Conservation (phyloP, 2,888 invertebrate genomes). For the Beris morrisii region DNA sequence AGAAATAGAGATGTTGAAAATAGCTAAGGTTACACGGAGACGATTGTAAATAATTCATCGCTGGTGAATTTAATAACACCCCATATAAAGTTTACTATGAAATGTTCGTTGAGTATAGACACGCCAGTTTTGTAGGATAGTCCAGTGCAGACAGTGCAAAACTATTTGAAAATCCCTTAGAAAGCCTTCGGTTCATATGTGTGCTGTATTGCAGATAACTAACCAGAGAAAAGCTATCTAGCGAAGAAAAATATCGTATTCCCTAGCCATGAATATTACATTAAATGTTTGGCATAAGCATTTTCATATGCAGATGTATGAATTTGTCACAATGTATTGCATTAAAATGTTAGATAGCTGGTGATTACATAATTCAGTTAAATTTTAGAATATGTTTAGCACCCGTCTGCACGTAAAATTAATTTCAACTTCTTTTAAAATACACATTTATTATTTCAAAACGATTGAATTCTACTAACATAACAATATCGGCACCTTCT, state of each 20-base stretch:
- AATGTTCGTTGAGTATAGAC: conserved; percentile 16
- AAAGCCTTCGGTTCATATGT: conserved; percentile 9
- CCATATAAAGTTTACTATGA: conserved; percentile 31
- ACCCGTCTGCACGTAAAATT: too few relatives aligned
- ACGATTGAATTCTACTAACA: too few relatives aligned
- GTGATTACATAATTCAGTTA: too few relatives aligned
- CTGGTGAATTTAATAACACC: conserved; percentile 40
- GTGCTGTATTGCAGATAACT: conserved; percentile 34
- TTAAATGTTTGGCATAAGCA: conserved; percentile 31
- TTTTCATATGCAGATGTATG: conserved; percentile 30
- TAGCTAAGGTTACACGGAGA: conserved; percentile 34
- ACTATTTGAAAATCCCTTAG: conserved; percentile 27
- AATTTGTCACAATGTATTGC: conserved; percentile 28
- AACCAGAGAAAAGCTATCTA: conserved; percentile 21
- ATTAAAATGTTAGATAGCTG: too few relatives aligned
- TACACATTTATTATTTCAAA: too few relatives aligned
- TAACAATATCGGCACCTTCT: too few relatives aligned
- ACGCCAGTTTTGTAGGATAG: conserved; percentile 10
- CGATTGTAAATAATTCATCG: conserved; percentile 40
- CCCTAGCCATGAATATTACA: conserved; percentile 27
- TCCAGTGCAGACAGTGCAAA: conserved; percentile 11
- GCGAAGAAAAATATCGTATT: conserved; percentile 35
- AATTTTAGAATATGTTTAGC: too few relatives aligned
- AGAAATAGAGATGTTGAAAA: conserved; percentile 1
- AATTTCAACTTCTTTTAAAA: too few relatives aligned